These are phyloP conservation scores for Amblyjoppa fuscipennis DNA, from an alignment of 2,888 invertebrate genomes.

Conservation along the genomic window DNA sequence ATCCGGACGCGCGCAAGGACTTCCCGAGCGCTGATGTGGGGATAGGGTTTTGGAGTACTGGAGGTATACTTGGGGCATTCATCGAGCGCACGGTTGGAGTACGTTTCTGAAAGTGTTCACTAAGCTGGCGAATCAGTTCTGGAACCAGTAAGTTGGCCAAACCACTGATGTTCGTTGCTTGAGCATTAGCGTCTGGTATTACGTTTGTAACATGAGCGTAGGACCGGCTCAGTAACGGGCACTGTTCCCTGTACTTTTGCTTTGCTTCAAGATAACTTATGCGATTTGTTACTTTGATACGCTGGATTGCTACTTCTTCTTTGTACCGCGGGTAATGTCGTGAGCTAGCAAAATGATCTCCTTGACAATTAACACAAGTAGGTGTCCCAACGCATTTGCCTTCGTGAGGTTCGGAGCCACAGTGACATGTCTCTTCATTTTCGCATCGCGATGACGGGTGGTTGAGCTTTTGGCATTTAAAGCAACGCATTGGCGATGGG, in stretches of 20 bases:
- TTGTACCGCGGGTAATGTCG: not conserved
- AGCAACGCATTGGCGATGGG: conserved; percentile 6
- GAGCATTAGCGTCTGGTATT: not conserved
- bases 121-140: not conserved
- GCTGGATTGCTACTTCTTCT: conserved; percentile 7
- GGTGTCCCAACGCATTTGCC: not conserved
- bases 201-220: not conserved
- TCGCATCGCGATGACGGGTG: conserved; percentile 9
- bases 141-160: not conserved
- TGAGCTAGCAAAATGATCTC: not conserved
- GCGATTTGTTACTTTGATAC: conserved; percentile 4
- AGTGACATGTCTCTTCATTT: conserved; percentile 7
- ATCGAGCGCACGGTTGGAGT: not conserved
- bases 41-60: conserved; percentile 6
- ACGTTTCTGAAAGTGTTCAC: not conserved
- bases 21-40: not conserved
- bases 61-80: not conserved
- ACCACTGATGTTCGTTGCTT: not conserved
- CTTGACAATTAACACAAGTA: not conserved
- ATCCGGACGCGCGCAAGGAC: too few relatives aligned
- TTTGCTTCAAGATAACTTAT: not conserved
- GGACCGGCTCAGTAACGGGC: not conserved
- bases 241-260: conserved; percentile 12
- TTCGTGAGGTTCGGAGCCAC: not conserved
- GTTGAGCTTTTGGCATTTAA: not conserved